Evolutionary conservation across 2,797 vertebrate genomes (phyloP), one percentile per base, ranked within the genome.

Genomic region (Loriculus beryllinus): DNA sequence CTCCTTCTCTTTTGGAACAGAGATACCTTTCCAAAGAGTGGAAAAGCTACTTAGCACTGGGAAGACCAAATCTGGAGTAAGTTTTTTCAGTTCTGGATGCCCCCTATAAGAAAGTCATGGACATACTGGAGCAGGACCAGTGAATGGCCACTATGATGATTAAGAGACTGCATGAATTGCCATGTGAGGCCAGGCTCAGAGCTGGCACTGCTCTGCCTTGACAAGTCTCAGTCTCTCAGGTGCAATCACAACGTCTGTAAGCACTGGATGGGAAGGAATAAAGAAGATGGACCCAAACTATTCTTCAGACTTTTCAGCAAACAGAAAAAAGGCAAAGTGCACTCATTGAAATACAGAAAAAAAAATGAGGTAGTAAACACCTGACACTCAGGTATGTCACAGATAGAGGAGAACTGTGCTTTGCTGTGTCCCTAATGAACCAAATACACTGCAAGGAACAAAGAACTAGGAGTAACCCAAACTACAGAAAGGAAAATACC

Each of bases 291-390:
- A 90, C 42, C 22, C 80, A 14, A 26, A 3, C 26, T 57, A 33
- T 6, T 49, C 59, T 60, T 69, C 2, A 5, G 31, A 54, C 3
- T 43, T 62, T 14, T 57, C 83, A 80, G 64, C 35, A 10, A 86
- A 86, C 72, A 57, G 40, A 79, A 67, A 90, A 63, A 70, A 87
- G 49, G 86, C 86, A 91, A 89, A 91, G 70, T 29, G 60, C 39
- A 56, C 35, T 71, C 28, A 90, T 14, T 47, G 71, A 82, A 86
- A 83, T 35, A 56, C 5, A 14, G 40, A 63, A 75, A 57, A 67
- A 37, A 57, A 57, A 60, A 57, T 2, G 12, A 69, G 45, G 31
- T 54, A 37, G 43, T 9, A 28, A 83, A 59, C 26, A 72, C 22
- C 42, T 29, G 78, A 67, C 14, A 51, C 22, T 25, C 2, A 4